These are phyloP conservation scores for Orchestia grillus DNA, from an alignment of 1,140 invertebrate genomes.

Conservation along the genomic window DNA sequence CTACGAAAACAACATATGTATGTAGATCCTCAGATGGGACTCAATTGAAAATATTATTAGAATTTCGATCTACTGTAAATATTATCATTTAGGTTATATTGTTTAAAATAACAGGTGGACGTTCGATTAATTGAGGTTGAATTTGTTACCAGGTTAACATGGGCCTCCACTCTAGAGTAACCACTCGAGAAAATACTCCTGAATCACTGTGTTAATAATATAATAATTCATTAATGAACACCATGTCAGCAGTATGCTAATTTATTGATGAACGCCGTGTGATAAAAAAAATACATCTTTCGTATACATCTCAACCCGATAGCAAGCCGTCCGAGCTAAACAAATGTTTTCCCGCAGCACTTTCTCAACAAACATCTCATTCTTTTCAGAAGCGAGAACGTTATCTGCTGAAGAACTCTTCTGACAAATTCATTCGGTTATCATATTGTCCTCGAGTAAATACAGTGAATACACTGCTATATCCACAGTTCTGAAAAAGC, in stretches of 20 bases:
- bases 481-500: background rate
- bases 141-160: background rate
- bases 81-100: background rate
- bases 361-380: background rate
- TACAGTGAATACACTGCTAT: background rate
- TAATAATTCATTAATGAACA: no score
- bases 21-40: background rate
- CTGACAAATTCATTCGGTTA: background rate
- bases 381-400: background rate
- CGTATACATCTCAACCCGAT: no score
- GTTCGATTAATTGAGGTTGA: background rate
- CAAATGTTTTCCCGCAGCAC: no score
- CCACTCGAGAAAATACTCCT: background rate
- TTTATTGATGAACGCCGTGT: background rate
- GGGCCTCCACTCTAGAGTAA: background rate
- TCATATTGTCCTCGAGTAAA: background rate
- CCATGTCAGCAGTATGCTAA: background rate
- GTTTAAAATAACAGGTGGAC: background rate
- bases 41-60: no score
- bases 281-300: background rate
- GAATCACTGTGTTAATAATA: background rate
- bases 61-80: no score
- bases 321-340: no score
- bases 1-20: no score
- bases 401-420: background rate